A percentile compares a stretch with the other conserved stretches of the same genome.
These are phyloP conservation scores for Cryptus viduatorius DNA, from an alignment of 2,888 invertebrate species.

Conservation along the genomic window DNA sequence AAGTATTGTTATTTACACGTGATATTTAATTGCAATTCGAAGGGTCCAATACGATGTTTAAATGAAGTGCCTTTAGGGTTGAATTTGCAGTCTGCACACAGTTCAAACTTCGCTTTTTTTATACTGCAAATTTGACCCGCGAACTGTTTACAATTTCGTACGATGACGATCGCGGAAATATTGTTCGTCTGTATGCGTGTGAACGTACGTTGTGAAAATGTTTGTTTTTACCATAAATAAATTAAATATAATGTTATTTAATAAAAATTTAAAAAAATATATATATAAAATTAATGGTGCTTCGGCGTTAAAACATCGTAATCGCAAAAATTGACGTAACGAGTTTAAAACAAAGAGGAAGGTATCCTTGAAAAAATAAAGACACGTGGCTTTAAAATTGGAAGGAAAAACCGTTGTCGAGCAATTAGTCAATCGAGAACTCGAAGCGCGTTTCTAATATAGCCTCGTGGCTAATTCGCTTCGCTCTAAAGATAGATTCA, in stretches of 20 bases:
- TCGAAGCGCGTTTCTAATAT: slow-evolving; percentile 54
- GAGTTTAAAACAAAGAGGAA: not conserved
- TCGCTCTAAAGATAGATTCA: slow-evolving; percentile 71
- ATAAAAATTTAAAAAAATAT: slow-evolving; percentile 22
- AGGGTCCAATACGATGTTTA: slow-evolving; percentile 45
- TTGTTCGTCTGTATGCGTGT: slow-evolving; percentile 16
- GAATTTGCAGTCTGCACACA: not conserved
- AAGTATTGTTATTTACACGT: slow-evolving; percentile 22
- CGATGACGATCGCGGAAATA: slow-evolving; percentile 1
- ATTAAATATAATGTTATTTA: slow-evolving; percentile 20
- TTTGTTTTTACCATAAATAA: slow-evolving; percentile 7
- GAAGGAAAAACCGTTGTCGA: slow-evolving; percentile 47
- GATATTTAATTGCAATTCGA: slow-evolving; percentile 42
- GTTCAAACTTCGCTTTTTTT: not conserved
- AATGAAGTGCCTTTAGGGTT: slow-evolving; percentile 23
- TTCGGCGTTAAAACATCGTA: not conserved
- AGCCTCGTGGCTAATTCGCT: slow-evolving; percentile 67
- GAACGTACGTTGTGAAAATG: slow-evolving; percentile 7
- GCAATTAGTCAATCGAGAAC: slow-evolving; percentile 67
- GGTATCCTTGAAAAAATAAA: slow-evolving; percentile 44
- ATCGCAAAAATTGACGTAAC: slow-evolving; percentile 2
- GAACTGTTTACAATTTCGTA: slow-evolving; percentile 17
- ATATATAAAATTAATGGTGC: slow-evolving; percentile 14
- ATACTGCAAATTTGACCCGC: slow-evolving; percentile 5
- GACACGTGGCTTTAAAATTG: slow-evolving; percentile 38